Conservation (phyloP, 2,888 invertebrate species). For the Hololepta plana region DNA sequence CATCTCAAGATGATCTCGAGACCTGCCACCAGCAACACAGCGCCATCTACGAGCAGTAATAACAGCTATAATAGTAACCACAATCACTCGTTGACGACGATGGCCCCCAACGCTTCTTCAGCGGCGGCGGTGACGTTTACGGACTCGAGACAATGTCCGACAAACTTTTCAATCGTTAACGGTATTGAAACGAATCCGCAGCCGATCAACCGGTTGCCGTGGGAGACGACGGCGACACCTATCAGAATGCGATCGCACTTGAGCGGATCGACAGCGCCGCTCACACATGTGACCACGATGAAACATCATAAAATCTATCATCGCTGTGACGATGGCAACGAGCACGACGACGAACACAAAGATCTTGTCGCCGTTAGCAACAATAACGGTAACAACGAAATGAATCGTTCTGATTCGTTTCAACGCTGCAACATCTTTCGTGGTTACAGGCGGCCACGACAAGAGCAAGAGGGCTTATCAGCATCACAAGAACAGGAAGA, state of each 20-base stretch:
- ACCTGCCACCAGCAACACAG: no score
- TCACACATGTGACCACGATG: conserved; percentile 7
- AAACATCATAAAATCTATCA: conserved; percentile 6
- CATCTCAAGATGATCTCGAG: no score
- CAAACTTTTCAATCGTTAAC: conserved; percentile 36
- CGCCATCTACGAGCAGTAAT: conserved; percentile 1
- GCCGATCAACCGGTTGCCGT: conserved; percentile 48
- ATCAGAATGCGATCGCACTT: conserved; percentile 10
- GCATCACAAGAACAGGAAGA: conserved; percentile 34
- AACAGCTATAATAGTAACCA: no score
- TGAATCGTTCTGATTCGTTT: no score
- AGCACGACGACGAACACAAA: no score
- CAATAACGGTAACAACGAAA: no score
- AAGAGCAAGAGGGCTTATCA: conserved; percentile 18
- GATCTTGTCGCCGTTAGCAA: no score
- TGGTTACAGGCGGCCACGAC: conserved; percentile 17
- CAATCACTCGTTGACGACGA: conserved; percentile 8
- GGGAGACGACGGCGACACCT: conserved; percentile 29
- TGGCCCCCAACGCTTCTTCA: conserved; percentile 9
- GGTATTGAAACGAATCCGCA: conserved; percentile 56
- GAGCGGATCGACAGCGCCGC: conserved; percentile 7
- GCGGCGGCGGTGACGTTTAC: no score
- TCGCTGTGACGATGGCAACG: conserved; percentile 8
- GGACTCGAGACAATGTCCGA: no score
- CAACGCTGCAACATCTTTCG: conserved; percentile 14